These are phyloP conservation scores for Alviniconcha strummeri DNA, from an alignment of 2,888 invertebrate species.

Conservation along the genomic window DNA sequence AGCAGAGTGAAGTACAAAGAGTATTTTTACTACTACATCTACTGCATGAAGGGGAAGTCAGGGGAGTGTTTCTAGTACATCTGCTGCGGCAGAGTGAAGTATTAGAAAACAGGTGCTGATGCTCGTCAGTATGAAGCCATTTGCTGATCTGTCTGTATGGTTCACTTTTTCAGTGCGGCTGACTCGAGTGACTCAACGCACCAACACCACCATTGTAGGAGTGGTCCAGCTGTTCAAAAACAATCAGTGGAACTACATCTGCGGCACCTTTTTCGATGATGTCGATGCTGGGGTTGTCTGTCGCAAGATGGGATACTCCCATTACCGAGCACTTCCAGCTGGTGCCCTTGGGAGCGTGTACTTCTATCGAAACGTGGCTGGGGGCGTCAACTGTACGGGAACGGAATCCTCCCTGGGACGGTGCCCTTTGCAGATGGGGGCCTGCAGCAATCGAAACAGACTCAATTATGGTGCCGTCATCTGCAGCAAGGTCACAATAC, in stretches of 20 bases:
- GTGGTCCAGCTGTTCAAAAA: conserved; percentile 54
- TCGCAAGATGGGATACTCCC: conserved; percentile 50
- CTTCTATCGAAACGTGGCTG: conserved; percentile 39
- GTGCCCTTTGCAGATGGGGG: conserved; percentile 46
- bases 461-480: conserved; percentile 56
- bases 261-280: conserved; percentile 53
- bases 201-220: conserved; percentile 54
- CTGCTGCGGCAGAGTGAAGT: too few relatives aligned
- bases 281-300: conserved; percentile 54
- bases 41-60: too few relatives aligned
- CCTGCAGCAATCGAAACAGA: conserved; percentile 41
- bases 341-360: conserved; percentile 54
- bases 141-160: too few relatives aligned
- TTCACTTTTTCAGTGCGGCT: conserved; percentile 52
- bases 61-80: too few relatives aligned
- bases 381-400: conserved; percentile 75
- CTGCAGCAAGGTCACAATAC: conserved; percentile 53
- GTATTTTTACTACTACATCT: too few relatives aligned
- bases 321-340: conserved; percentile 51
- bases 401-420: conserved; percentile 48
- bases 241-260: conserved; percentile 54
- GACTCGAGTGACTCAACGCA: conserved; percentile 32
- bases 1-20: too few relatives aligned
- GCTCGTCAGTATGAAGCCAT: too few relatives aligned
- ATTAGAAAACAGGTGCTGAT: too few relatives aligned